A percentile compares a stretch with the other conserved stretches of the same genome.
These are phyloP conservation scores for Heliothis peltigera DNA, from an alignment of 2,888 invertebrate genomes.

Conservation along the genomic window DNA sequence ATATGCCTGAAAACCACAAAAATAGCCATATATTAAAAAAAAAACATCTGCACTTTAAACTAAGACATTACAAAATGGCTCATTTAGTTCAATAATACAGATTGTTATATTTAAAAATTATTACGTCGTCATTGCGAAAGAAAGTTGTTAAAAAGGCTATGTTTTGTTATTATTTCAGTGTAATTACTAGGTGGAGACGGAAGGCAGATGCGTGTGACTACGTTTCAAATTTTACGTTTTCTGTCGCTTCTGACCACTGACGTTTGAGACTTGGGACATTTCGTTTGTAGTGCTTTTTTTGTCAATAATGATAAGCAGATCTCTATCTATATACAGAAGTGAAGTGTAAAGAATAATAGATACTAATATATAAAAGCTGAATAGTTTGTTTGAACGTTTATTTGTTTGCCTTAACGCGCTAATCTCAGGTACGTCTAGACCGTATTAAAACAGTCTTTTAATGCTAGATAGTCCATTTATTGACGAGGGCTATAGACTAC, in stretches of 20 bases:
- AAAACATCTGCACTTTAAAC: slow-evolving; percentile 27
- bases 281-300: not conserved
- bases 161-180: slow-evolving; percentile 78
- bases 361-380: too few species aligned
- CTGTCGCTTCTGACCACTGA: slow-evolving; percentile 61
- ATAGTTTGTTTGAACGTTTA: too few species aligned
- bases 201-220: slow-evolving; percentile 87
- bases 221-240: slow-evolving; percentile 81
- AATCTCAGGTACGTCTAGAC: too few species aligned
- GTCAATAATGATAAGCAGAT: too few species aligned
- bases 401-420: too few species aligned
- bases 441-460: too few species aligned
- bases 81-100: slow-evolving; percentile 27
- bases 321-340: too few species aligned
- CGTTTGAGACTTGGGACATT: slow-evolving; percentile 59
- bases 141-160: slow-evolving; percentile 78
- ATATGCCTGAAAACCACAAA: not conserved
- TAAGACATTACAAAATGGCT: slow-evolving; percentile 28
- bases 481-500: too few species aligned
- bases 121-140: slow-evolving; percentile 59
- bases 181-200: slow-evolving; percentile 83
- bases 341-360: too few species aligned
- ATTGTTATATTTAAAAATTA: slow-evolving; percentile 24
- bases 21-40: not conserved
- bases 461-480: too few species aligned